Percentiles rank a stretch among this genome's conserved stretches.
Evolutionary conservation across 1,140 invertebrate genomes (phyloP).

Genomic region (Macrostomum lignano): DNA sequence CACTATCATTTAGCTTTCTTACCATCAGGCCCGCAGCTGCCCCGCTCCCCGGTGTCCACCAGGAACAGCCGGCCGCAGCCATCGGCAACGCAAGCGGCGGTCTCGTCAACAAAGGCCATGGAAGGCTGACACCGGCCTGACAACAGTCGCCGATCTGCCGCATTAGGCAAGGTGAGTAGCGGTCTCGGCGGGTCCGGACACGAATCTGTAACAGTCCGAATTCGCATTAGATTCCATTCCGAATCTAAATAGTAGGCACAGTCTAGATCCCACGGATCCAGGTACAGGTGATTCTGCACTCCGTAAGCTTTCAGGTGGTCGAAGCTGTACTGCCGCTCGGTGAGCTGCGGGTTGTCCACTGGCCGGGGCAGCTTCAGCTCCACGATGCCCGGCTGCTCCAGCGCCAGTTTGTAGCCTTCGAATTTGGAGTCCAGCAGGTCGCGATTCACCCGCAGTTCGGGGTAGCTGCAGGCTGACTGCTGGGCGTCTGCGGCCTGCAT

Average conservation of each 20-base stretch:
- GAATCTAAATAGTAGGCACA: constrained; percentile 20
- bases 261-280: constrained; percentile 34
- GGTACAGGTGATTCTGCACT: constrained; percentile 38
- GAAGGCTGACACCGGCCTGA: no score
- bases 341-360: constrained; percentile 32
- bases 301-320: constrained; percentile 42
- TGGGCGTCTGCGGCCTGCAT: no score
- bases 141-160: no score
- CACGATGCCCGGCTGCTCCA: constrained; percentile 35
- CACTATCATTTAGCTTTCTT: no score
- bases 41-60: no score
- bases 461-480: no score
- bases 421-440: constrained; percentile 40
- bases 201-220: not conserved
- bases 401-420: constrained; percentile 46
- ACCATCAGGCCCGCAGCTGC: no score
- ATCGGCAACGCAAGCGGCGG: no score
- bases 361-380: constrained; percentile 13
- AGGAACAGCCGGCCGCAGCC: no score
- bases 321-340: constrained; percentile 39
- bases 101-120: no score
- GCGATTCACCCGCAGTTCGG: constrained; percentile 31
- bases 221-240: constrained; percentile 12
- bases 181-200: no score
- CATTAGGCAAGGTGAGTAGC: no score